These are phyloP conservation scores for Formica exsecta DNA, from an alignment of 1,140 invertebrate species.

Conservation along the genomic window DNA sequence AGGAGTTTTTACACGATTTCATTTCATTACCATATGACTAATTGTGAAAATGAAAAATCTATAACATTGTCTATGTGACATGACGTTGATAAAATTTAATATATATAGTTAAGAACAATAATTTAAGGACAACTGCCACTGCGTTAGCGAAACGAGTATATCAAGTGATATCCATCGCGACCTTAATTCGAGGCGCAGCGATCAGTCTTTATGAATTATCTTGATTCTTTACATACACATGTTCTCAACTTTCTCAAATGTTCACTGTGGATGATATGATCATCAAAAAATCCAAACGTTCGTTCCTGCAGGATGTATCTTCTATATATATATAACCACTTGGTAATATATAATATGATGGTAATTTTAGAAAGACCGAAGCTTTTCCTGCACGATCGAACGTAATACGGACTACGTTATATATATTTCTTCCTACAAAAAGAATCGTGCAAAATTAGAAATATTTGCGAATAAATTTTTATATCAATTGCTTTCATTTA, in stretches of 20 bases:
- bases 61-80: constrained; percentile 60
- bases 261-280: constrained; percentile 1
- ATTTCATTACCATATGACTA: background rate
- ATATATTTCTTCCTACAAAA: constrained; percentile 67
- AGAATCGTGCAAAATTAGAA: constrained; percentile 39
- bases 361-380: constrained; percentile 37
- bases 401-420: constrained; percentile 15
- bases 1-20: constrained; percentile 6
- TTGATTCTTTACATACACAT: constrained; percentile 30
- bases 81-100: constrained; percentile 60
- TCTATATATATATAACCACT: constrained; percentile 69
- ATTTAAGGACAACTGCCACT: constrained; percentile 67
- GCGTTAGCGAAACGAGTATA: constrained; percentile 51
- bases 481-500: background rate
- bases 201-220: constrained; percentile 18
- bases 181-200: constrained; percentile 4
- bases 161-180: constrained; percentile 35
- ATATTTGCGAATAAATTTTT: background rate
- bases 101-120: constrained; percentile 59
- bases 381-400: constrained; percentile 65
- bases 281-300: background rate
- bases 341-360: constrained; percentile 52
- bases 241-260: constrained; percentile 19
- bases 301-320: constrained; percentile 54
- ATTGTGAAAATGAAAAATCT: constrained; percentile 63